Evolutionary conservation across 2,888 invertebrate species (phyloP).

Genomic region (Crematogaster levior): DNA sequence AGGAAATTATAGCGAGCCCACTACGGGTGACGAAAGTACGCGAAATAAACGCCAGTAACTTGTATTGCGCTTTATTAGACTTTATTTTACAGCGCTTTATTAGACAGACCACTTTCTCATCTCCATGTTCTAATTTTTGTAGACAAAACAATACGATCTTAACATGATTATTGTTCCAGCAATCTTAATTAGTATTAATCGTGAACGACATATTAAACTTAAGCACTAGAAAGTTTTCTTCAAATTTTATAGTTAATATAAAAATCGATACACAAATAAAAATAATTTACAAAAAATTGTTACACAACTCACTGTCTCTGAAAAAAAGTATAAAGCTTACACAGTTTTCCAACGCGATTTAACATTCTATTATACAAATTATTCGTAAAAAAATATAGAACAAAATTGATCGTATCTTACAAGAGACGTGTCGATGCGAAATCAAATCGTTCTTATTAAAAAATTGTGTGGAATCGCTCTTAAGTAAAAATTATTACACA

Average conservation of each 20-base stretch:
- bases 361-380: conserved; percentile 31
- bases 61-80: conserved; percentile 59
- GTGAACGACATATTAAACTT: conserved; percentile 34
- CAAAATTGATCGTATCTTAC: background rate
- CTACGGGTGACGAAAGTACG: conserved; percentile 61
- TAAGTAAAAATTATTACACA: conserved; percentile 28
- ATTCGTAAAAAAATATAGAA: conserved; percentile 9
- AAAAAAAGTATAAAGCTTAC: conserved; percentile 4
- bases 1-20: conserved; percentile 45
- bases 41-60: conserved; percentile 68
- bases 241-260: conserved; percentile 14
- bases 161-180: conserved; percentile 50
- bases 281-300: conserved; percentile 25
- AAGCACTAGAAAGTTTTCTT: conserved; percentile 12
- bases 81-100: conserved; percentile 59
- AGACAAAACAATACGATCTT: conserved; percentile 41
- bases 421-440: conserved; percentile 19
- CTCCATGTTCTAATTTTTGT: conserved; percentile 54
- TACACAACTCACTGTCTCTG: conserved; percentile 25
- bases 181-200: conserved; percentile 38
- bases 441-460: conserved; percentile 7
- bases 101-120: conserved; percentile 62
- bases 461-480: background rate
- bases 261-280: conserved; percentile 20
- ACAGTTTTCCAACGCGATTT: conserved; percentile 3